A percentile compares a stretch with the other conserved stretches of the same genome.
phyloP scores from a whole-genome alignment of 2,113 vertebrate species.

The crab-eating macaque (Macaca fascicularis) region DNA sequence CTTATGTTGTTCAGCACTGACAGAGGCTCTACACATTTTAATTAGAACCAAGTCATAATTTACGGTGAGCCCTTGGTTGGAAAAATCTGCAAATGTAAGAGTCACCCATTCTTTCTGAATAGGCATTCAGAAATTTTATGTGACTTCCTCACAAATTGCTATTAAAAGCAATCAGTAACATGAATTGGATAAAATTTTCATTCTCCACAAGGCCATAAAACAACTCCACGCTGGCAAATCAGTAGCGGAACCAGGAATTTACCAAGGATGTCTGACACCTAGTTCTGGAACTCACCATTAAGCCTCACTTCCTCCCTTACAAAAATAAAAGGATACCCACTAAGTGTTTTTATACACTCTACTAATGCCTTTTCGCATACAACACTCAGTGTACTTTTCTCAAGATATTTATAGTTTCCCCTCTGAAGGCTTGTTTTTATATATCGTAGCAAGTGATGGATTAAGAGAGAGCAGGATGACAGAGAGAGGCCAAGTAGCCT shows the following conservation, averaged over 20 bases:
- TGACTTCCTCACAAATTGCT: slow-evolving; percentile 53
- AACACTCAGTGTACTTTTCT: slow-evolving; percentile 63
- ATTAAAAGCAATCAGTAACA: slow-evolving; percentile 63
- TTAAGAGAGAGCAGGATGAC: slow-evolving; percentile 56
- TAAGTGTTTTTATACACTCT: slow-evolving; percentile 68
- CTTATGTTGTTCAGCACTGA: neutral
- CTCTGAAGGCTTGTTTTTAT: slow-evolving; percentile 41
- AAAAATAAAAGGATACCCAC: slow-evolving; percentile 75
- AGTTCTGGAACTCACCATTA: slow-evolving; percentile 71
- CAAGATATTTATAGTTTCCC: slow-evolving; percentile 68
- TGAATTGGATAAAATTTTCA: slow-evolving; percentile 51
- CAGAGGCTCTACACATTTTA: neutral
- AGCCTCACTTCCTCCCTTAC: slow-evolving; percentile 68
- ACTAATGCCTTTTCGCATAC: slow-evolving; percentile 67
- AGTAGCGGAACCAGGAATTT: slow-evolving; percentile 63
- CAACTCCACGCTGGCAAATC: slow-evolving; percentile 45
- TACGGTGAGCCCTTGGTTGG: neutral
- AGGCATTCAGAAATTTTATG: slow-evolving; percentile 57
- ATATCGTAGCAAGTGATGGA: slow-evolving; percentile 55
- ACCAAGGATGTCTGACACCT: slow-evolving; percentile 66
- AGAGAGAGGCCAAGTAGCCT: slow-evolving; percentile 74
- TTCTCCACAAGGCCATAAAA: slow-evolving; percentile 58
- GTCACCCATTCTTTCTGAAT: slow-evolving; percentile 51
- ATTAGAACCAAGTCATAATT: slow-evolving; percentile 45
- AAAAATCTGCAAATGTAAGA: slow-evolving; percentile 40